phyloP scores from a whole-genome alignment of 1,140 invertebrate species.

The Drosophila navojoa region DNA sequence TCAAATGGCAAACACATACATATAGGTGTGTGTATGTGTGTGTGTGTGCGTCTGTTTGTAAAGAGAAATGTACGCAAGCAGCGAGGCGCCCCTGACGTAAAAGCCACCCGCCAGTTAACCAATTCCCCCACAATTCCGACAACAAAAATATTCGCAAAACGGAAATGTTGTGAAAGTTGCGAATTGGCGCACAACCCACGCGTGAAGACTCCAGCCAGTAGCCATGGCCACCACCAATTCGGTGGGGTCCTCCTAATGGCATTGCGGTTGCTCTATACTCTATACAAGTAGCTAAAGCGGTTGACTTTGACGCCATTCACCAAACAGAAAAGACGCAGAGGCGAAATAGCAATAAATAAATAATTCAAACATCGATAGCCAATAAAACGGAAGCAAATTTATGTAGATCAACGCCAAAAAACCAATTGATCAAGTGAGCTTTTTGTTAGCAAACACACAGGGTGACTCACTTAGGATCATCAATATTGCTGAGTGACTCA shows the following conservation, averaged over 20 bases:
- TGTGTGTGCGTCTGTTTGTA: conserved; percentile 5
- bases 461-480: conserved; percentile 40
- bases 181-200: conserved; percentile 40
- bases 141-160: conserved; percentile 29
- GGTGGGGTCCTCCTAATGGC: conserved; percentile 46
- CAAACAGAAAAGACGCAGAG: conserved; percentile 22
- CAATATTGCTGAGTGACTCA: conserved; percentile 36
- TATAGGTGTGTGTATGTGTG: conserved; percentile 26
- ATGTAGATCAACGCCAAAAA: conserved; percentile 37
- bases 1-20: conserved; percentile 32
- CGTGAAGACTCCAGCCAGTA: conserved; percentile 20
- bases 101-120: conserved; percentile 36
- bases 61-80: conserved; percentile 62
- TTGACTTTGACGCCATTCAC: conserved; percentile 67
- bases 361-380: conserved; percentile 29
- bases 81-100: conserved; percentile 47
- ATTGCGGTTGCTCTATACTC: conserved; percentile 24
- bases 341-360: conserved; percentile 22
- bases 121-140: conserved; percentile 44
- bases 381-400: conserved; percentile 38
- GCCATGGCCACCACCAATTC: conserved; percentile 22
- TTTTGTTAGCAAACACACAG: conserved; percentile 9
- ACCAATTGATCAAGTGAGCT: conserved; percentile 42
- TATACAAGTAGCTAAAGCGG: conserved; percentile 30
- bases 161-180: conserved; percentile 53